These are phyloP conservation scores for Propsilocerus akamusi DNA, from an alignment of 1,140 invertebrate genomes.

Conservation along the genomic window DNA sequence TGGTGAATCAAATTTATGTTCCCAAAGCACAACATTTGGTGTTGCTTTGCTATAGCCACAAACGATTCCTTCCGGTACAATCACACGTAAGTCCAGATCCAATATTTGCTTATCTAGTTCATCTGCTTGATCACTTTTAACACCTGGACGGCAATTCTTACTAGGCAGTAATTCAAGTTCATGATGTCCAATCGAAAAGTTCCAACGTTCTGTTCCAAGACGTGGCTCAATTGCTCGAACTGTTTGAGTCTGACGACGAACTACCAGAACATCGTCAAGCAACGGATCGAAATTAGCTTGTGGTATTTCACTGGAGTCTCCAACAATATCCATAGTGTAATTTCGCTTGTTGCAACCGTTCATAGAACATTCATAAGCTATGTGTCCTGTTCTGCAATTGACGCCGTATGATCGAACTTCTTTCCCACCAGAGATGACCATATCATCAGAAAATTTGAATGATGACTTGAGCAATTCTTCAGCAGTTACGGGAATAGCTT, in stretches of 20 bases:
- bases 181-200: constrained; percentile 84
- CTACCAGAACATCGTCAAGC: constrained; percentile 48
- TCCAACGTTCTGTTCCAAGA: constrained; percentile 78
- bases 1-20: constrained; percentile 61
- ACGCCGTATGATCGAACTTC: constrained; percentile 52
- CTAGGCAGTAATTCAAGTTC: constrained; percentile 42
- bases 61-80: constrained; percentile 58
- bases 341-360: constrained; percentile 46
- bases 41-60: constrained; percentile 35
- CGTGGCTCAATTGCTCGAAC: constrained; percentile 70
- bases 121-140: constrained; percentile 15
- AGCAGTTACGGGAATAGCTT: constrained; percentile 67
- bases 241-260: constrained; percentile 65
- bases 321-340: constrained; percentile 18
- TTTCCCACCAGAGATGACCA: constrained; percentile 64
- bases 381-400: constrained; percentile 48
- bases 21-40: constrained; percentile 39
- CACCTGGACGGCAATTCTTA: constrained; percentile 28
- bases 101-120: constrained; percentile 20
- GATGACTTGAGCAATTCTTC: constrained; percentile 70
- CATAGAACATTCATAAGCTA: constrained; percentile 61
- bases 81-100: constrained; percentile 38
- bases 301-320: constrained; percentile 9
- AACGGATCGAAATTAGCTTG: constrained; percentile 21
- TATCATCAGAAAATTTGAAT: constrained; percentile 64